Conservation (phyloP, 2,797 vertebrate genomes). For the Anabacerthia variegaticeps region DNA sequence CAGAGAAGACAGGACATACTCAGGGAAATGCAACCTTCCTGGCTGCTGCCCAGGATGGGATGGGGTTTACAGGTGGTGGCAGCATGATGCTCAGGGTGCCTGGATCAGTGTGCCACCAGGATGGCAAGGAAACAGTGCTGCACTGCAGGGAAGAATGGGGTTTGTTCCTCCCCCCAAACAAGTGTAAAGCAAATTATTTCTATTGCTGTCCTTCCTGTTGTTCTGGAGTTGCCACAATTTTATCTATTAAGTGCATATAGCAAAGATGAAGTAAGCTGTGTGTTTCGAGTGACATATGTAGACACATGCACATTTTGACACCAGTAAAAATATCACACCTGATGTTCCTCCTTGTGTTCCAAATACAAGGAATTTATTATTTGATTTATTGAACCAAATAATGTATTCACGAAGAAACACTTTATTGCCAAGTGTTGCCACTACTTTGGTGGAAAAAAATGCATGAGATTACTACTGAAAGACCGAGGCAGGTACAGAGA, state of each 20-base stretch:
- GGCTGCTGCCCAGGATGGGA: fast-evolving
- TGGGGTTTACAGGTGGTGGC: background rate
- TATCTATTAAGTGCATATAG: background rate
- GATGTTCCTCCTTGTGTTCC: background rate
- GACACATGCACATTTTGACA: background rate
- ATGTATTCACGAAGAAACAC: background rate
- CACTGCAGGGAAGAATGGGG: background rate
- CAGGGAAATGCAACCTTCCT: background rate
- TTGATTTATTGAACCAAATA: background rate
- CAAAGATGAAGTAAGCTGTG: background rate
- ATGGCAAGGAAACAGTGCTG: background rate
- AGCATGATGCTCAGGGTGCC: background rate
- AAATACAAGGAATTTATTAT: background rate
- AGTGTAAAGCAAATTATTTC: background rate
- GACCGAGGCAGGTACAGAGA: background rate
- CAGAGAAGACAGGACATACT: background rate
- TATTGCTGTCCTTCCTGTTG: background rate
- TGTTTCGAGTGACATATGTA: background rate
- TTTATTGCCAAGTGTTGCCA: background rate
- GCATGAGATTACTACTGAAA: background rate
- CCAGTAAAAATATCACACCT: background rate
- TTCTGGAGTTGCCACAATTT: background rate
- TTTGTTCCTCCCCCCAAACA: background rate
- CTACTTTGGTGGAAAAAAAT: background rate
- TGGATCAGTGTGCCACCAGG: background rate